Evolutionary conservation across 2,113 vertebrate species (phyloP).

Genomic region (Myxocyprinus asiaticus): DNA sequence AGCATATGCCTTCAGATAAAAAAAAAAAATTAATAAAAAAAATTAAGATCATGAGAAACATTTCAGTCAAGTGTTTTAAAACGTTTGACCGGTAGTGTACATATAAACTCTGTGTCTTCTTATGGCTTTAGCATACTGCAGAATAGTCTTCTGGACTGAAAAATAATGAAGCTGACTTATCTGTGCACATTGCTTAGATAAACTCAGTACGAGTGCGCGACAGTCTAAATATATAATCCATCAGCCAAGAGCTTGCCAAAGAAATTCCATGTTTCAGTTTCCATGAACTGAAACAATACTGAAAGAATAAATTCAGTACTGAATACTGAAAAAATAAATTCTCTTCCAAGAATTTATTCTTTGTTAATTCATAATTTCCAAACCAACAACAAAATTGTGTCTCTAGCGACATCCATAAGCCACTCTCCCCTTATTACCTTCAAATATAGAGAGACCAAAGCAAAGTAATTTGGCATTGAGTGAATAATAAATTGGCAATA

Average conservation of each 20-base stretch:
- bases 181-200: slow-evolving; percentile 46
- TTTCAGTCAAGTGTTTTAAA: no score
- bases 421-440: slow-evolving; percentile 2
- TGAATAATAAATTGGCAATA: slow-evolving; percentile 46
- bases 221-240: slow-evolving; percentile 51
- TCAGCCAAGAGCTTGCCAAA: slow-evolving; percentile 41
- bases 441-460: neutral
- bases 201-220: slow-evolving; percentile 39
- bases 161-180: slow-evolving; percentile 32
- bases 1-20: no score
- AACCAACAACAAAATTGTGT: neutral
- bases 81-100: no score
- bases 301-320: no score
- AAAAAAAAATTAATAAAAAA: no score
- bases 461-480: slow-evolving; percentile 17
- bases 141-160: slow-evolving; percentile 18
- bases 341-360: neutral
- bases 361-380: slow-evolving; percentile 26
- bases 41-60: no score
- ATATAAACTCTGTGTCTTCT: no score
- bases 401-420: slow-evolving; percentile 5
- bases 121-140: slow-evolving; percentile 18
- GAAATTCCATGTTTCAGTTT: slow-evolving; percentile 3
- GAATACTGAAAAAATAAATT: no score
- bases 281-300: neutral